Evolutionary conservation across 2,113 vertebrate species (phyloP).

Genomic region (Alaudala cheleensis): DNA sequence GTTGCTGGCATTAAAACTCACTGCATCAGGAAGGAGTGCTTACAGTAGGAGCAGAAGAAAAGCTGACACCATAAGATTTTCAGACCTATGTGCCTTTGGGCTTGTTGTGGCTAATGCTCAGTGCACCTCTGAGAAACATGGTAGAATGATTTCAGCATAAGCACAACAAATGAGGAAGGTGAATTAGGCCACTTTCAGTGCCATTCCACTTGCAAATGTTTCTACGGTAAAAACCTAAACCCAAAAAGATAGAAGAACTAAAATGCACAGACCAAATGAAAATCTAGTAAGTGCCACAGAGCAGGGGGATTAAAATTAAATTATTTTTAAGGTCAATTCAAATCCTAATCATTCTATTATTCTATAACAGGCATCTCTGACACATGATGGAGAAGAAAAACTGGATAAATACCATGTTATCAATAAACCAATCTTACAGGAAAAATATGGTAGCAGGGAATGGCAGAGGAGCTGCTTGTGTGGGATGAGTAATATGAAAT

Average conservation of each 20-base stretch:
- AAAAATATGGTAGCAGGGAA: neutral
- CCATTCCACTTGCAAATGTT: neutral
- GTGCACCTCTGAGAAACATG: neutral
- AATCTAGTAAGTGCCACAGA: neutral
- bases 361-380: neutral
- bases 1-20: neutral
- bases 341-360: neutral
- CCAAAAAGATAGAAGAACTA: neutral
- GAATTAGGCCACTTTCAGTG: neutral
- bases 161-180: neutral
- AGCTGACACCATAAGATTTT: neutral
- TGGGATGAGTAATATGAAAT: neutral
- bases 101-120: neutral
- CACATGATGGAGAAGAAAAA: neutral
- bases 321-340: neutral
- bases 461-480: neutral
- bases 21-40: neutral
- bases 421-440: neutral
- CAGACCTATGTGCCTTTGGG: neutral
- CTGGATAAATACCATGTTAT: accelerated
- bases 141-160: neutral
- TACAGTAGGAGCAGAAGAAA: neutral
- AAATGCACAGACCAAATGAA: neutral
- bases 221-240: neutral
- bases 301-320: neutral